phyloP scores from a whole-genome alignment of 1,140 invertebrate genomes.

The Drosophila oshimai region DNA sequence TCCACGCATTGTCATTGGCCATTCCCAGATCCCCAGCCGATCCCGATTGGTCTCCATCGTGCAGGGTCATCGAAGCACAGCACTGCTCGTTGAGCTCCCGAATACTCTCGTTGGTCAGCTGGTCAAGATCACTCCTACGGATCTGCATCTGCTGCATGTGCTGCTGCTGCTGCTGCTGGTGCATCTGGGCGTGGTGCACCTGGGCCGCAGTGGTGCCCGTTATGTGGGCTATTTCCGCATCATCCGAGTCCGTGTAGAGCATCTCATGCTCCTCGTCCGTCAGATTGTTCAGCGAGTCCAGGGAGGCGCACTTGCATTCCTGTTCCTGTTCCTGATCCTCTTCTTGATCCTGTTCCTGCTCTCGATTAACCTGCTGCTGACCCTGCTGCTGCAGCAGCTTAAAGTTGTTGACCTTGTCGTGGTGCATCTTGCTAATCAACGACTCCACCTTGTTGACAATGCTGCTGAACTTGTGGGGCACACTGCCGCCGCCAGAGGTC shows the following conservation, averaged over 20 bases:
- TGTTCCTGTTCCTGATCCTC: constrained; percentile 1
- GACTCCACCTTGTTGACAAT: constrained; percentile 82
- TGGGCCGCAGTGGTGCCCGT: constrained; percentile 78
- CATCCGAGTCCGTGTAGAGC: constrained; percentile 76
- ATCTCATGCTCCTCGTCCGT: constrained; percentile 83
- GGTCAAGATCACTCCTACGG: constrained; percentile 74
- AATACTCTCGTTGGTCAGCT: constrained; percentile 76
- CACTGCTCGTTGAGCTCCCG: constrained; percentile 74
- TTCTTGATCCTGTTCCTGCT: not conserved
- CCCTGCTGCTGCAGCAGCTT: constrained; percentile 59
- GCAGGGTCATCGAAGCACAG: constrained; percentile 50
- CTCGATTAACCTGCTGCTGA: constrained; percentile 17
- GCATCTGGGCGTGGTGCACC: constrained; percentile 82
- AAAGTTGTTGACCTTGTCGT: constrained; percentile 72
- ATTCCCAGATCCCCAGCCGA: not conserved
- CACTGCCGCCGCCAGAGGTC: constrained; percentile 20
- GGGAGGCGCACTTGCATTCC: constrained; percentile 84
- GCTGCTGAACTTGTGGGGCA: constrained; percentile 72
- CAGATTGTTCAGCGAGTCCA: constrained; percentile 87
- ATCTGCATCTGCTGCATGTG: constrained; percentile 40
- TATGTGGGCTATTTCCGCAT: constrained; percentile 81
- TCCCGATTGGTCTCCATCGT: not conserved
- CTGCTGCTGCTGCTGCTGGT: constrained; percentile 6
- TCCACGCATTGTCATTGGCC: constrained; percentile 73
- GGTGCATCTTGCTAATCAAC: constrained; percentile 81